phyloP scores from a whole-genome alignment of 2,113 vertebrate species.

The Oryzias celebensis region DNA sequence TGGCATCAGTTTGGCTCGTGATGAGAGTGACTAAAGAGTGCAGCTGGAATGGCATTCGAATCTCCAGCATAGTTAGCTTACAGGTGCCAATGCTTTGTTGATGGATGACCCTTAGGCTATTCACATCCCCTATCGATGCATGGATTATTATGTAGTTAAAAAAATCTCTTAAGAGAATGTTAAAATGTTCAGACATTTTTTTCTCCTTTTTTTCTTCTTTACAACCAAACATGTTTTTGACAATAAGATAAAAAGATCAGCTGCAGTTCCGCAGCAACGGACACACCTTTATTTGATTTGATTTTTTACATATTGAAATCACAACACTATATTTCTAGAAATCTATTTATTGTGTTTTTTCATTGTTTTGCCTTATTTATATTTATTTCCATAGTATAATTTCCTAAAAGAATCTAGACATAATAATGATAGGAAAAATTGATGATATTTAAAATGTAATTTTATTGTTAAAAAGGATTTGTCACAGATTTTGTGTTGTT shows the following conservation, averaged over 20 bases:
- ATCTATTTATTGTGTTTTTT: conserved; percentile 41
- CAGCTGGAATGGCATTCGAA: conserved; percentile 31
- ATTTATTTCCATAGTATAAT: conserved; percentile 40
- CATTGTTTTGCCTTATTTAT: conserved; percentile 66
- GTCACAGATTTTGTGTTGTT: conserved; percentile 31
- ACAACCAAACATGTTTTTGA: no score
- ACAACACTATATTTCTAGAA: conserved; percentile 14
- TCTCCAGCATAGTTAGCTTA: conserved; percentile 36
- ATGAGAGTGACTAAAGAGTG: conserved; percentile 10
- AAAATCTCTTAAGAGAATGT: conserved; percentile 22
- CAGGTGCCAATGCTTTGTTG: conserved; percentile 16
- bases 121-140: conserved; percentile 25
- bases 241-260: no score
- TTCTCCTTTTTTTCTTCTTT: no score
- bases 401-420: conserved; percentile 32
- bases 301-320: conserved; percentile 30
- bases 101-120: conserved; percentile 26
- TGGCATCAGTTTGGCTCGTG: conserved; percentile 29
- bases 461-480: conserved; percentile 24
- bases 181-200: conserved; percentile 22
- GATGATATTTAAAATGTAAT: conserved; percentile 18
- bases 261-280: conserved; percentile 1
- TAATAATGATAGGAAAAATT: conserved; percentile 3
- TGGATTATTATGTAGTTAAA: conserved; percentile 14
- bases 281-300: conserved; percentile 5